Evolutionary conservation across 1,140 invertebrate genomes (phyloP), one percentile per base, ranked within the genome.

Genomic region (Drosophila melanica): DNA sequence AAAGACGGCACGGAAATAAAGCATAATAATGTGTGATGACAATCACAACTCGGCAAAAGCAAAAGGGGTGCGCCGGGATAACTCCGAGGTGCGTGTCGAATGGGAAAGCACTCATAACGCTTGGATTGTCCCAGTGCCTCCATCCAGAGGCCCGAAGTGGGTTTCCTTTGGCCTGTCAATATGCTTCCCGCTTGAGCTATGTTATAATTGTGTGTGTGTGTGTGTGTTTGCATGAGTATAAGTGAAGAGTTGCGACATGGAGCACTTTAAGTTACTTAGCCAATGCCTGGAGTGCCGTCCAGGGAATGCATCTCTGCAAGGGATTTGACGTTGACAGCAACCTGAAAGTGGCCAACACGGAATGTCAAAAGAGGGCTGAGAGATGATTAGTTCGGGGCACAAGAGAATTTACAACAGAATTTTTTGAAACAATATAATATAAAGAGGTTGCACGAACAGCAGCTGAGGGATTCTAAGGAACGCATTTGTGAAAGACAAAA

Each of bases 61-160:
- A 9, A 65, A 53, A 37, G 65, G 27, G 50, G 8, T 9, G 33
- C 20, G 6, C 14, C 8, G 39, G 23, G 41, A 44, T 35, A 60
- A 20, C 39, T 53, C 59, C 64, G 70, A 57, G 63, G 67, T 82
- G 71, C 81, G 81, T 86, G 78, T 80, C 81, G 69, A 85, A 81
- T 76, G 81, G 81, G 78, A 86, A 75, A 85, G 74, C 81, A 85
- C 81, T 85, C 82, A 81, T 81, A 87, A 81, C 71, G 81, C 81
- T 75, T 53, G 53, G 70, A 48, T 81, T 80, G 42, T 27, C 33
- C 71, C 54, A 39, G 44, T 45, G 33, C 41, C 14, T 33, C 41
- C 27, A 37, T 4, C 18, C 39, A 51, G 50, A 11, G 30, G 30
- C 30, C 33, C 33, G 47, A 62, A 50, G 45, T 57, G 60, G 44